A percentile compares a stretch with the other conserved stretches of the same genome.
Conservation (phyloP, 53 echinoderm and acorn worm species). For the Stichopus horrens region DNA sequence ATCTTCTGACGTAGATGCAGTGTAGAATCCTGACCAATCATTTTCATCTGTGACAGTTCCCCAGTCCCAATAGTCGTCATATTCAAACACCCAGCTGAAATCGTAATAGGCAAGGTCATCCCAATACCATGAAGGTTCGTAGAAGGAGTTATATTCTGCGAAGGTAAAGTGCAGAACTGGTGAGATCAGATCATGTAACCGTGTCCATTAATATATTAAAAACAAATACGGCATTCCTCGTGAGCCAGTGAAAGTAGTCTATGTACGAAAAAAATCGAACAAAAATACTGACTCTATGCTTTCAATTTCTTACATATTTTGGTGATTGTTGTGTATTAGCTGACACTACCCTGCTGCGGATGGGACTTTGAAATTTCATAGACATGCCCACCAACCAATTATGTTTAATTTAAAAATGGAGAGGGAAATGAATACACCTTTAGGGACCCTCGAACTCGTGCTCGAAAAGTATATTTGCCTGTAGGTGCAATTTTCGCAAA, state of each 20-base stretch:
- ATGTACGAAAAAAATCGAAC: background rate
- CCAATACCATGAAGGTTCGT: constrained; percentile 15
- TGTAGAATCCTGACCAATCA: constrained; percentile 88
- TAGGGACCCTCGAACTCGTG: no score
- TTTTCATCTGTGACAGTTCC: constrained; percentile 63
- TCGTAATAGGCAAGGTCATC: constrained; percentile 42
- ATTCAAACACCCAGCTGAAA: constrained; percentile 60
- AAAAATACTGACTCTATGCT: background rate
- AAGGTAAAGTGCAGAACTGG: background rate
- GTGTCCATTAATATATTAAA: background rate
- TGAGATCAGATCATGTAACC: background rate
- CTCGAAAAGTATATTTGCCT: no score
- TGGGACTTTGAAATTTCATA: no score
- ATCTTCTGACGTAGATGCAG: constrained; percentile 73
- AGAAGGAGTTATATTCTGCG: background rate
- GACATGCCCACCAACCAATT: no score
- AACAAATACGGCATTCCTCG: background rate
- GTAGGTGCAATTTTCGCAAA: no score
- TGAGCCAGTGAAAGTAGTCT: no score
- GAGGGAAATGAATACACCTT: no score
- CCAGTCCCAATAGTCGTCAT: constrained; percentile 77
- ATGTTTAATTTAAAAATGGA: no score
- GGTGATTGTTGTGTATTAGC: no score
- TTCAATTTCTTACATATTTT: no score
- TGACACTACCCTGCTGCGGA: no score